Percentiles rank a stretch among this genome's conserved stretches.
These are phyloP conservation scores for Nymphalis io DNA, from an alignment of 1,140 invertebrate genomes.

Conservation along the genomic window DNA sequence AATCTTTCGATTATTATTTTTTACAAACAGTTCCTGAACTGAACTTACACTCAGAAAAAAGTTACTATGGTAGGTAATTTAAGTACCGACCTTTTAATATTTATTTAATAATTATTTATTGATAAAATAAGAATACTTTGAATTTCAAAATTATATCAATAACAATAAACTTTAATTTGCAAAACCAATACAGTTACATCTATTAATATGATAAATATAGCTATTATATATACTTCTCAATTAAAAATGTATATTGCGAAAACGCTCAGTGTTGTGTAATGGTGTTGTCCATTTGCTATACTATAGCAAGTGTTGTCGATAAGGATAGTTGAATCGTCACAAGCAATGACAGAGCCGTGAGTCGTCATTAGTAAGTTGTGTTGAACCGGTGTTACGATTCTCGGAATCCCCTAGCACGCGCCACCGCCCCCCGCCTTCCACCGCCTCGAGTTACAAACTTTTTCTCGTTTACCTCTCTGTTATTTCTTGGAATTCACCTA, in stretches of 20 bases:
- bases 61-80: no score
- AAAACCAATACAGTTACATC: background rate
- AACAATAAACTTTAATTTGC: no score
- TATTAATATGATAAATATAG: background rate
- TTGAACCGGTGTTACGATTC: slow-evolving; percentile 59
- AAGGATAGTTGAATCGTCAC: slow-evolving; percentile 30
- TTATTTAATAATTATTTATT: no score
- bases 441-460: slow-evolving; percentile 55
- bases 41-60: background rate
- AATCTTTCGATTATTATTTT: no score
- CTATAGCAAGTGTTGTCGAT: slow-evolving; percentile 7
- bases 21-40: no score
- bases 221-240: background rate
- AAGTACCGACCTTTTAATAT: no score
- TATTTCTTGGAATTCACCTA: slow-evolving; percentile 65
- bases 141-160: no score
- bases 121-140: no score
- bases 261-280: background rate
- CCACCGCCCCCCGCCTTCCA: slow-evolving; percentile 43
- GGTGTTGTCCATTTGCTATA: background rate
- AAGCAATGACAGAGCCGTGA: slow-evolving; percentile 38
- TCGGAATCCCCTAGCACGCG: slow-evolving; percentile 71
- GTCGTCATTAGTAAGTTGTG: slow-evolving; percentile 38
- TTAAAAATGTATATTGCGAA: background rate
- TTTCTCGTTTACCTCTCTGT: slow-evolving; percentile 69